Conservation (phyloP, 1,140 invertebrate species). For the Reticulitermes speratus region DNA sequence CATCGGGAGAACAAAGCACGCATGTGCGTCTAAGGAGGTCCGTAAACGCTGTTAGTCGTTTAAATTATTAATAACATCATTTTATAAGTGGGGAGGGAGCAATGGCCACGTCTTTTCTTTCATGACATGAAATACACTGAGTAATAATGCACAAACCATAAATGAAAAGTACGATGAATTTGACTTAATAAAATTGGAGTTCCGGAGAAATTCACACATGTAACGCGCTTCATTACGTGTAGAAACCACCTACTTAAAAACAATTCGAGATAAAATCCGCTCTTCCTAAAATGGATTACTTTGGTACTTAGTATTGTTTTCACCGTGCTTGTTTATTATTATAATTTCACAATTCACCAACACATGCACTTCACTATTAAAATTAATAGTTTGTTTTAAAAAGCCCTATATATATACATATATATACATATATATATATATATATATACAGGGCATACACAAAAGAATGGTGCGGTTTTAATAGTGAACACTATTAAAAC, state of each 20-base stretch:
- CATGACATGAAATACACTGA: not conserved
- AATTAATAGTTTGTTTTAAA: too few relatives aligned
- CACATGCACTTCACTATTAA: too few relatives aligned
- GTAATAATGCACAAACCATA: not conserved
- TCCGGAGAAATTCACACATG: not conserved
- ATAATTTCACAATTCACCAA: too few relatives aligned
- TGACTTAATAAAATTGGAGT: not conserved
- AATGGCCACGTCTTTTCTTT: not conserved
- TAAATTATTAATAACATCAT: not conserved
- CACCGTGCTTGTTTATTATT: too few relatives aligned
- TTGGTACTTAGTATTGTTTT: too few relatives aligned
- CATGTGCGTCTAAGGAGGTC: not conserved
- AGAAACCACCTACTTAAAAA: not conserved
- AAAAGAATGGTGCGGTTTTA: too few relatives aligned
- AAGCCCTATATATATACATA: too few relatives aligned
- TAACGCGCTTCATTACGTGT: not conserved
- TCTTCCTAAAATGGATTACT: too few relatives aligned
- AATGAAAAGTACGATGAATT: not conserved
- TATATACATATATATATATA: too few relatives aligned
- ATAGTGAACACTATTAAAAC: too few relatives aligned
- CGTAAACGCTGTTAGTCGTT: not conserved
- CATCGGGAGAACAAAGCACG: not conserved
- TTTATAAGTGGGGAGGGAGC: not conserved
- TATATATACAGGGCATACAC: too few relatives aligned
- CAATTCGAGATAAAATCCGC: too few relatives aligned